Conservation (phyloP, 2,888 invertebrate genomes). For the Drosophila suboccidentalis region DNA sequence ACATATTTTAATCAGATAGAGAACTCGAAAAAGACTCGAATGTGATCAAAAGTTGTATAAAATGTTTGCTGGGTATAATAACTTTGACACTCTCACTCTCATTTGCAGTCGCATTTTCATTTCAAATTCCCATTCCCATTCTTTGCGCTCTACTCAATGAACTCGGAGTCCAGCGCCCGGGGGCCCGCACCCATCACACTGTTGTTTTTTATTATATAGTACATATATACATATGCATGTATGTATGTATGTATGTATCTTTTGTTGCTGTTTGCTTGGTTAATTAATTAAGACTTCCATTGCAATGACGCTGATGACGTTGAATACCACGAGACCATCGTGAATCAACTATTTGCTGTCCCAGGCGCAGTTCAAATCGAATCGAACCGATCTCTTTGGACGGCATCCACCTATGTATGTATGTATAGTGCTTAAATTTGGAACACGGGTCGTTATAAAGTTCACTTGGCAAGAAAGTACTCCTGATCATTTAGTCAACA, state of each 20-base stretch:
- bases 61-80: too few relatives aligned
- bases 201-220: not conserved
- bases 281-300: constrained; percentile 65
- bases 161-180: constrained; percentile 31
- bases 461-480: not conserved
- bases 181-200: constrained; percentile 30
- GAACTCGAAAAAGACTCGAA: too few relatives aligned
- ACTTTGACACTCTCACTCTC: constrained; percentile 23
- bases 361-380: not conserved
- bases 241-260: not conserved
- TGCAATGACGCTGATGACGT: constrained; percentile 45
- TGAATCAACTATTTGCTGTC: constrained; percentile 13
- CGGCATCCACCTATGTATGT: not conserved
- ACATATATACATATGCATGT: not conserved
- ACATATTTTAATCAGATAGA: too few relatives aligned
- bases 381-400: not conserved
- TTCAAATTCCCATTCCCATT: constrained; percentile 12
- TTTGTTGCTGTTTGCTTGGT: constrained; percentile 41
- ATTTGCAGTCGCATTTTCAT: constrained; percentile 25
- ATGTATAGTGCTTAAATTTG: not conserved
- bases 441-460: not conserved
- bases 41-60: too few relatives aligned
- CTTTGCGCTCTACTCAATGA: constrained; percentile 32
- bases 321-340: constrained; percentile 25
- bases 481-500: not conserved